Evolutionary conservation across 2,888 invertebrate genomes (phyloP).

Genomic region (Isotomurus palustris): DNA sequence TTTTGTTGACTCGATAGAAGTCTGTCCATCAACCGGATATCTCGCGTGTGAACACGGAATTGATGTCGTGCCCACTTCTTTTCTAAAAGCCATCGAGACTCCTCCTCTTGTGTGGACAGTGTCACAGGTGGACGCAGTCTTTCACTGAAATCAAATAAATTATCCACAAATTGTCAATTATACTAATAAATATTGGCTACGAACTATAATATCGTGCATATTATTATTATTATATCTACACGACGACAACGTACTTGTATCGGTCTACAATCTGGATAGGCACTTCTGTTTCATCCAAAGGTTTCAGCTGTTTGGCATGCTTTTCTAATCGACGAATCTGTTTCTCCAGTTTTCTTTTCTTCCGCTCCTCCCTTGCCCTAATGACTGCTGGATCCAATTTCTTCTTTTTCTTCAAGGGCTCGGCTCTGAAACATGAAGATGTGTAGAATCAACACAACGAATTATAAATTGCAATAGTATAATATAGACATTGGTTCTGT

Average conservation of each 20-base stretch:
- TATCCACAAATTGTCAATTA: not conserved
- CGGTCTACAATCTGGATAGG: slow-evolving; percentile 63
- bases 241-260: slow-evolving; percentile 55
- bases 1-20: slow-evolving; percentile 65
- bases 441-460: too few relatives aligned
- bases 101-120: slow-evolving; percentile 59
- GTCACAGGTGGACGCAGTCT: slow-evolving; percentile 55
- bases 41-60: slow-evolving; percentile 59
- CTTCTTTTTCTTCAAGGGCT: slow-evolving; percentile 87
- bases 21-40: slow-evolving; percentile 65
- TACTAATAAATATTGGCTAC: not conserved
- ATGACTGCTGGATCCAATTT: slow-evolving; percentile 74
- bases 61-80: slow-evolving; percentile 75
- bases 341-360: slow-evolving; percentile 77
- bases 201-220: not conserved
- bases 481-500: too few relatives aligned
- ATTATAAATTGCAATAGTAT: too few relatives aligned
- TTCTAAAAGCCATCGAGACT: slow-evolving; percentile 61
- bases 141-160: slow-evolving; percentile 51
- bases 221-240: not conserved
- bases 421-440: slow-evolving; percentile 58
- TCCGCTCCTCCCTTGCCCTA: slow-evolving; percentile 75
- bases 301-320: slow-evolving; percentile 77
- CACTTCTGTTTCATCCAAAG: slow-evolving; percentile 79
- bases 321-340: slow-evolving; percentile 76